Conservation (phyloP, 2,797 vertebrate species). For the Natrix natrix region DNA sequence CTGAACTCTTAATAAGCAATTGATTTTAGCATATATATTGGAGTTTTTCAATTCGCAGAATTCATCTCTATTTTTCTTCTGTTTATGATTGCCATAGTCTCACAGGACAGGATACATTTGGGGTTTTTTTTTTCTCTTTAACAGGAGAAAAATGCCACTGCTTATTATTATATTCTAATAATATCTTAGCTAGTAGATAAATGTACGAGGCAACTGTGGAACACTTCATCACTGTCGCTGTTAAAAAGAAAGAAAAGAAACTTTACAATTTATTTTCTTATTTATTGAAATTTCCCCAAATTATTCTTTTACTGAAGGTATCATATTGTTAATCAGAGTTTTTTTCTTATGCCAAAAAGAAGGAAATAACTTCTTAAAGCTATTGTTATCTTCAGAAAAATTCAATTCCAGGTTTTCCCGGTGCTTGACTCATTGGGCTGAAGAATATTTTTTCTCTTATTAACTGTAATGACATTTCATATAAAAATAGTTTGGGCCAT, state of each 20-base stretch:
- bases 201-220: background rate
- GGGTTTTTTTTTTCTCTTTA: background rate
- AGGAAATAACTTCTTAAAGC: background rate
- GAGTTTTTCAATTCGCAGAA: background rate
- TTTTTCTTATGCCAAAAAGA: background rate
- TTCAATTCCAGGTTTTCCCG: background rate
- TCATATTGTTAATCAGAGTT: background rate
- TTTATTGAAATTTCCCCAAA: background rate
- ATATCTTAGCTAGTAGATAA: background rate
- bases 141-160: background rate
- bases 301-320: background rate
- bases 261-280: background rate
- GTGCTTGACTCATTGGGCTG: background rate
- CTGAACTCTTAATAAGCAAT: background rate
- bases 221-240: background rate
- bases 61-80: background rate
- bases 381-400: background rate
- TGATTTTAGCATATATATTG: constrained; percentile 4
- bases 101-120: background rate
- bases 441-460: background rate
- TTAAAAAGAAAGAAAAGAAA: background rate
- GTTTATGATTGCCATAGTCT: background rate
- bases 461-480: background rate
- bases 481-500: background rate
- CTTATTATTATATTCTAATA: background rate